These are phyloP conservation scores for Aelia acuminata DNA, from an alignment of 2,888 invertebrate species.

Conservation along the genomic window DNA sequence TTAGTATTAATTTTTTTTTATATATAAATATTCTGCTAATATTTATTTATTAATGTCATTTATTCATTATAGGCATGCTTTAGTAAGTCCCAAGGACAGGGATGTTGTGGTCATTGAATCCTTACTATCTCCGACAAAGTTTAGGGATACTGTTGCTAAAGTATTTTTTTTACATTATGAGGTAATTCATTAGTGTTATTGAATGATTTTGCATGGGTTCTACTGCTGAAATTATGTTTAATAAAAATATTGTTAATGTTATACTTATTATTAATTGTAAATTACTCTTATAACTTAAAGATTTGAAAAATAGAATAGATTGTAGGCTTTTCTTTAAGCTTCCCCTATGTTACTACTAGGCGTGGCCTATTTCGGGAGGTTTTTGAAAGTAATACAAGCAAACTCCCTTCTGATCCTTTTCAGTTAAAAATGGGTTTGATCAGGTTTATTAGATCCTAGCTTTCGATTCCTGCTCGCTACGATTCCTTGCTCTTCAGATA, in stretches of 20 bases:
- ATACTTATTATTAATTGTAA: no score
- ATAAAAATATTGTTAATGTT: not conserved
- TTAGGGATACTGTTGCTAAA: conserved; percentile 89
- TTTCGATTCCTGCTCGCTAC: no score
- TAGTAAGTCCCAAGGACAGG: conserved; percentile 94
- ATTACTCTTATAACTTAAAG: no score
- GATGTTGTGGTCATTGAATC: conserved; percentile 94
- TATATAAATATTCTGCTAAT: not conserved
- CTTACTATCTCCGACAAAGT: conserved; percentile 83
- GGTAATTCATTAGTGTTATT: conserved; percentile 71
- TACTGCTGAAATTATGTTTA: not conserved
- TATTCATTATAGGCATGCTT: conserved; percentile 77
- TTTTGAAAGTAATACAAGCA: no score
- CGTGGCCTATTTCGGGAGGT: no score
- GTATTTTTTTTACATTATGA: conserved; percentile 95
- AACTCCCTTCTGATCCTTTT: no score
- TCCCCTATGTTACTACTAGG: no score
- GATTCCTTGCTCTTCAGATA: no score
- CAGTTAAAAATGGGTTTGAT: no score
- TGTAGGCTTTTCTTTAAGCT: no score
- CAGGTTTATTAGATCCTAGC: no score
- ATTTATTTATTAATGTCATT: not conserved
- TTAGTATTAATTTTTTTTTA: not conserved
- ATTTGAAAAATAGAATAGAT: no score
- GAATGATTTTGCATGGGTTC: not conserved